Base-by-base conservation (phyloP, 2,797 vertebrate species). In the Ficedula albicollis region DNA sequence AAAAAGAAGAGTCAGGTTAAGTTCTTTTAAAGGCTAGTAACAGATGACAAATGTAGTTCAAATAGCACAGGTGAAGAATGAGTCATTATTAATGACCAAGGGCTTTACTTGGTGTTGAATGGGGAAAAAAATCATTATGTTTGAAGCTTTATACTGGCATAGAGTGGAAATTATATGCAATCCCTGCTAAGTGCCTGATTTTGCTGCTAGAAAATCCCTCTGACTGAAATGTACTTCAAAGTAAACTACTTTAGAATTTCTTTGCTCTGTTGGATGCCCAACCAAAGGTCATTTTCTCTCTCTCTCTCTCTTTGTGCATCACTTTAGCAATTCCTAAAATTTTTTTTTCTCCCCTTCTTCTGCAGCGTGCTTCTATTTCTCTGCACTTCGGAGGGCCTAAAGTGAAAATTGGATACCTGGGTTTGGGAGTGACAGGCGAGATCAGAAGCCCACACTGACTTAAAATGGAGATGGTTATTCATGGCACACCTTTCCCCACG, bases 181-280 rank as follows among this genome's bases (percentile, higher is more conserved):
- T 96, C 84, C 93, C 77, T 97, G 78, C 84, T 96, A 95, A 97
- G 93, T 96, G 97, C 89, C 77, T 48, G 89, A 97, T 96, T 97
- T 97, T 93, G 59, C 93, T 93, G 93, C 95, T 96, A 95, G 73
- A 89, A 93, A 84, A 95, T 96, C 94, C 66, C 89, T 96, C 58
- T 89, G 92, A 97, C 79, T 95, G 93, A 97, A 95, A 83, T 69
- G 70, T 91, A 95, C 79, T 97, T 93, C 90, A 93, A 88, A 97
- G 83, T 86, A 90, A 62, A 96, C 86, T 83, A 75, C 64, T 91
- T 97, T 73, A 95, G 90, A 95, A 96, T 95, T 96, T 90, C 93
- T 96, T 78, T 84, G 90, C 91, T 15, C 95, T 83, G 84, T 82
- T 92, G 82, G 97, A 96, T 84, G 55, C 93, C 92, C 69, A 96